A percentile compares a stretch with the other conserved stretches of the same genome.
Evolutionary conservation across 2,113 vertebrate genomes (phyloP).

Genomic region (Channa argus): DNA sequence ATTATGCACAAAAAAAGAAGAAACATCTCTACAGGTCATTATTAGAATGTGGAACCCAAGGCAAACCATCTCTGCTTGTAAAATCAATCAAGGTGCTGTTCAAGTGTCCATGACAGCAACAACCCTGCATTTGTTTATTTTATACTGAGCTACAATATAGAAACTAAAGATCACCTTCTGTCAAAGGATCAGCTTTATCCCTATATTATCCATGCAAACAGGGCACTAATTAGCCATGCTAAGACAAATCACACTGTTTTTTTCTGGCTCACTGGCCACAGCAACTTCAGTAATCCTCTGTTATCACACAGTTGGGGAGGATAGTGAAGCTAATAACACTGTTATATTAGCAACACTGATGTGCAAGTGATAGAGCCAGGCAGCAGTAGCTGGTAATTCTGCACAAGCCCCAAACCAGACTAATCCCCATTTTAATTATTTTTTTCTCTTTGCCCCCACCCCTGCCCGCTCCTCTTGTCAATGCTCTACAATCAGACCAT

Average conservation of each 20-base stretch:
- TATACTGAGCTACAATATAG: background rate
- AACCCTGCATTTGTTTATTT: background rate
- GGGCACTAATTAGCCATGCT: slow-evolving; percentile 66
- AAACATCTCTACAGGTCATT: slow-evolving; percentile 2
- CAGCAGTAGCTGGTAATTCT: slow-evolving; percentile 52
- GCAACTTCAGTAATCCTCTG: slow-evolving; percentile 70
- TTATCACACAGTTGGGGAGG: slow-evolving; percentile 70
- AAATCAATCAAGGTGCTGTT: too few species aligned
- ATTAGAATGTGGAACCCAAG: slow-evolving; percentile 3
- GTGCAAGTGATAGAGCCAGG: slow-evolving; percentile 59
- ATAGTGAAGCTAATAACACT: slow-evolving; percentile 72
- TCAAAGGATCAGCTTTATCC: slow-evolving; percentile 52
- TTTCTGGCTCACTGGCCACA: slow-evolving; percentile 65
- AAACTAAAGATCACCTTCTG: slow-evolving; percentile 31
- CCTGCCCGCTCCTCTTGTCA: slow-evolving; percentile 15
- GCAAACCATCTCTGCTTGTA: background rate
- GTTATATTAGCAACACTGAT: slow-evolving; percentile 74
- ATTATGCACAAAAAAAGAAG: slow-evolving; percentile 1
- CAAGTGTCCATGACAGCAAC: too few species aligned
- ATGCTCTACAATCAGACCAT: slow-evolving; percentile 67
- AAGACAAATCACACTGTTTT: slow-evolving; percentile 59
- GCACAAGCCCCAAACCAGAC: slow-evolving; percentile 54
- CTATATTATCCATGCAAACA: slow-evolving; percentile 61
- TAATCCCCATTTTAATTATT: slow-evolving; percentile 78
- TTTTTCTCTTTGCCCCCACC: slow-evolving; percentile 35